Base-by-base conservation (phyloP, 2,113 vertebrate species). In the Desmodus rotundus region DNA sequence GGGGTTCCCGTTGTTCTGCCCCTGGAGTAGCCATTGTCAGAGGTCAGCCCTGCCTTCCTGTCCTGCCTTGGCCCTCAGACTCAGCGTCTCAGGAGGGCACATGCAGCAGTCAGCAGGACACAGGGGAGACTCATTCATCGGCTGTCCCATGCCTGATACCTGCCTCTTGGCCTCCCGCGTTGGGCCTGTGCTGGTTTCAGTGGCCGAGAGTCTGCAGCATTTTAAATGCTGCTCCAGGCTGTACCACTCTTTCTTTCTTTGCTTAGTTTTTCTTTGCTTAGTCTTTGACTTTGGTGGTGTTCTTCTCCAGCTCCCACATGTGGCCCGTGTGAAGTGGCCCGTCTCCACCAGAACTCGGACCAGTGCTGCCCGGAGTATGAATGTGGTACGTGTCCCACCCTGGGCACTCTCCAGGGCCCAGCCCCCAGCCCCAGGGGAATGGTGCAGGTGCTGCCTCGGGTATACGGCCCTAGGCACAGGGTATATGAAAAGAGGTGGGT, bases 281-380 rank as follows among this genome's bases (percentile, higher is more conserved):
- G n/a, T n/a, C n/a, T 52, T 45, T 92, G 63, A 76, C 33, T 28
- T 92, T 84, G n/a, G 6, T 3, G 72, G 16, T 78, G 3, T 95
- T 47, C 67, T 63, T 74, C 52, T 52, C 9, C 93, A 99, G 99
- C 98, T 97, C 98, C 98, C 41, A 96, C 94, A 0, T 99, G 99
- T 80, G 98, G 99, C 41, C 97, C 98, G 0, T 99, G 99, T 98
- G 99, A 99, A 98, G 97, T 99, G 22, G 94, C 99, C 91, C 99
- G 41, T 54, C 98, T 99, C 93, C 99, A 78, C 91, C 99, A 92
- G 88, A 97, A 96, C 0, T 85, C 98, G 2, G 61, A 87, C 81
- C 99, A 98, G 82, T 99, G 99, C 97, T 99, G 99, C 89, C 99
- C 99, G 0, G 98, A 99, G 81, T 99, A 99, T 0, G 99, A 99